phyloP scores from a whole-genome alignment of 2,888 invertebrate genomes.

The Eurytoma californica region DNA sequence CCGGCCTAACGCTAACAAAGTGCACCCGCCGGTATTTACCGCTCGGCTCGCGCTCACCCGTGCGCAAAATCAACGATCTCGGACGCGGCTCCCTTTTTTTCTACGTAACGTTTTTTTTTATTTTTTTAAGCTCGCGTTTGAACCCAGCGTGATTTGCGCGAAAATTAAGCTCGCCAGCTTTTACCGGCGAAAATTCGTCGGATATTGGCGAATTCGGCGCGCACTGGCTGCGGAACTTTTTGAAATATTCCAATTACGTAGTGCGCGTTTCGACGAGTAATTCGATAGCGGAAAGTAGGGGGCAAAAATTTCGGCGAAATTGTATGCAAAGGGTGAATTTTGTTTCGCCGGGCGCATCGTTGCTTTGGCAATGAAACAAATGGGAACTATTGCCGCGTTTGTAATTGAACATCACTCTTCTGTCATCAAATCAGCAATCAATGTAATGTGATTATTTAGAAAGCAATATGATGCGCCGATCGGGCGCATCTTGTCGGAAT shows the following conservation, averaged over 20 bases:
- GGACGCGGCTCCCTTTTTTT: neutral
- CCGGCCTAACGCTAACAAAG: conserved; percentile 38
- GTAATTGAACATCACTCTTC: too few species aligned
- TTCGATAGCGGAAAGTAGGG: neutral
- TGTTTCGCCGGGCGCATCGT: too few species aligned
- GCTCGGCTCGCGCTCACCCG: neutral
- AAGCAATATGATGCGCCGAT: too few species aligned
- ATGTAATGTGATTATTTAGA: too few species aligned
- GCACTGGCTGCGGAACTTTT: neutral
- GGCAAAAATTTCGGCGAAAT: neutral
- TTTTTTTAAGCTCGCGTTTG: neutral
- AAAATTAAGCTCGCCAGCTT: conserved; percentile 40
- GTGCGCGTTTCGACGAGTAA: neutral
- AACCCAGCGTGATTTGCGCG: neutral
- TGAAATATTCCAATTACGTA: conserved; percentile 28
- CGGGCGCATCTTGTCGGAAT: too few species aligned
- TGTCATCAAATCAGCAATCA: too few species aligned
- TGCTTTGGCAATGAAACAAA: too few species aligned
- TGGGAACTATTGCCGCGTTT: too few species aligned
- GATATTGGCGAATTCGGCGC: conserved; percentile 3
- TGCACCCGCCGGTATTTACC: conserved; percentile 18
- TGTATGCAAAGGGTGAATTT: too few species aligned
- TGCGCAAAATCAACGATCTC: neutral
- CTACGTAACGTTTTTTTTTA: neutral
- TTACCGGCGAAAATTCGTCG: conserved; percentile 17